phyloP scores from a whole-genome alignment of 2,888 invertebrate species.

The Apotomis betuletana region DNA sequence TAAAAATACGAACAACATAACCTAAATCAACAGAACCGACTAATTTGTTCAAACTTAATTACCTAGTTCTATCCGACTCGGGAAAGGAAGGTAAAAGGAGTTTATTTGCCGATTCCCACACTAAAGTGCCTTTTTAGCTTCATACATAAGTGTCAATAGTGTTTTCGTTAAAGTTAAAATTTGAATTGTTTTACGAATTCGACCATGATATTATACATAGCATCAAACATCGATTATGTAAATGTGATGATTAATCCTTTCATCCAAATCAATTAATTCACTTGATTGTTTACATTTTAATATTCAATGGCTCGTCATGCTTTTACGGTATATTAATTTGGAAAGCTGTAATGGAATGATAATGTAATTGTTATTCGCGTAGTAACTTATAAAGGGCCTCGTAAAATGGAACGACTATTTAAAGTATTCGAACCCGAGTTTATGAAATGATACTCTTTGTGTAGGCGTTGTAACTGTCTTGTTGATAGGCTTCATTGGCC shows the following conservation, averaged over 20 bases:
- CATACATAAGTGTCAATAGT: neutral
- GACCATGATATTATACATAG: neutral
- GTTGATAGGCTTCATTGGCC: constrained; percentile 1
- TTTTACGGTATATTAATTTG: constrained; percentile 29
- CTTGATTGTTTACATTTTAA: constrained; percentile 1
- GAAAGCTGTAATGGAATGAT: constrained; percentile 36
- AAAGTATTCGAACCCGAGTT: constrained; percentile 20
- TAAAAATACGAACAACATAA: neutral
- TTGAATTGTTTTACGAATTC: neutral
- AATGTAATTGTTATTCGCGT: constrained; percentile 38
- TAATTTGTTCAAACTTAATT: neutral
- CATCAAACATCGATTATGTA: neutral
- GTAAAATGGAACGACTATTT: constrained; percentile 21
- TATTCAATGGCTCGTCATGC: neutral
- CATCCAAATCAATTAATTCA: neutral
- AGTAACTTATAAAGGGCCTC: constrained; percentile 12
- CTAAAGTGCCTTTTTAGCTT: neutral
- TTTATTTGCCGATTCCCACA: neutral
- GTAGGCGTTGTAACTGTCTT: constrained; percentile 14
- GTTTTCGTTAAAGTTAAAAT: neutral
- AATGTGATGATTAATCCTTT: neutral
- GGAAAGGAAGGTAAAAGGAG: neutral
- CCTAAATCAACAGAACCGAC: neutral
- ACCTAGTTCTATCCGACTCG: neutral
- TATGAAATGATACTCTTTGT: constrained; percentile 8